Base-by-base conservation (phyloP, 1,140 invertebrate species). In the Solen grandis region DNA sequence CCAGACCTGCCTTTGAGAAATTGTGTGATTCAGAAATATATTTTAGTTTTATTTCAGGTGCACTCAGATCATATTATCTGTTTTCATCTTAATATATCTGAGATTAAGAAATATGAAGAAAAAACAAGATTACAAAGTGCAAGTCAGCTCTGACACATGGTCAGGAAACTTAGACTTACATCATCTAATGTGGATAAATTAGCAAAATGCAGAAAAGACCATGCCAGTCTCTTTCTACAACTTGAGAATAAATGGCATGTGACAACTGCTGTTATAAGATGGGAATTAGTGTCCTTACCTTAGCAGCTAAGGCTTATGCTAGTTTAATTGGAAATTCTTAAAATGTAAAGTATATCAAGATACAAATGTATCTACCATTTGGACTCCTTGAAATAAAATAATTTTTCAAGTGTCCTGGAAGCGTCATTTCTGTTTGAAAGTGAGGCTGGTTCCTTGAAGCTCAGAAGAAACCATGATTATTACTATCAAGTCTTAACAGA, bases 331-430 rank as follows among this genome's bases (percentile, higher is more conserved):
- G 25, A 36, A 25, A 55, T 25, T 10, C 3, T 2, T 27, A 54
- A 0, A 83, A 83, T 22, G 68, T 36, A 83, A 83, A 29, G 62
- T 79, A 5, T 78, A 83, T 33, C n/a, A 35, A 50, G 25, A 59
- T 75, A 25, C 22, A 36, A 22, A 57, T 27, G 31, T 54, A 36
- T 19, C 75, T 69, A 31, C 52, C 68, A 5, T 60, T 29, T 62
- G 72, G 55, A 19, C 16, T 75, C 3, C 27, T 75, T 5, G 72
- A 62, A 50, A 60, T 75, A 31, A 75, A 60, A 8, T 75, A 16
- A 62, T 27, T 36, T 75, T 38, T n/a, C 5, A 55, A 35, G 27
- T 59, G 27, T 72, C 36, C 19, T 75, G 14, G 72, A 75, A 52
- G 13, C 4, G 5, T 46, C 27, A 63, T 75, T 31, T 60, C 5